phyloP scores from a whole-genome alignment of 2,888 invertebrate genomes.

The Epirrhoe alternata region DNA sequence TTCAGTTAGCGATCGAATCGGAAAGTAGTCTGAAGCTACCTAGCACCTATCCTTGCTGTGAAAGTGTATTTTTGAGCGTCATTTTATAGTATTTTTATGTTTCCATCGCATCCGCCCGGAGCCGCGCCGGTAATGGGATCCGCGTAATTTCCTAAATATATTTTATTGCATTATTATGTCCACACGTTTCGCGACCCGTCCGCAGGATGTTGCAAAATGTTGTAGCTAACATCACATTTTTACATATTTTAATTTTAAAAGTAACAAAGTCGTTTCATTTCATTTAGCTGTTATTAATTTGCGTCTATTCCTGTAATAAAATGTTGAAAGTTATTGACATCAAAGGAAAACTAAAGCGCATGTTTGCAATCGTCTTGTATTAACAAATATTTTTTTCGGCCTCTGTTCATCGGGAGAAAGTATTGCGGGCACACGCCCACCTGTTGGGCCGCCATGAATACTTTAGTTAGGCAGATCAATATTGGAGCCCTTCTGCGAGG shows the following conservation, averaged over 20 bases:
- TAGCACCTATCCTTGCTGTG: constrained; percentile 7
- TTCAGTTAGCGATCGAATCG: neutral
- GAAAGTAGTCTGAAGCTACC: neutral
- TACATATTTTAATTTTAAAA: too few species aligned
- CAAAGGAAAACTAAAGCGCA: constrained; percentile 30
- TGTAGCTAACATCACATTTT: constrained; percentile 28
- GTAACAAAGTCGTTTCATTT: constrained; percentile 26
- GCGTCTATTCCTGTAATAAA: constrained; percentile 39
- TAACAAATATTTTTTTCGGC: constrained; percentile 9
- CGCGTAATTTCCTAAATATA: constrained; percentile 20
- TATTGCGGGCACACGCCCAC: constrained; percentile 16
- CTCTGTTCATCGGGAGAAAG: constrained; percentile 6
- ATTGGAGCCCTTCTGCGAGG: constrained; percentile 14
- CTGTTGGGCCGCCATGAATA: constrained; percentile 24
- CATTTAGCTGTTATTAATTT: constrained; percentile 27
- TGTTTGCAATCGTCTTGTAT: constrained; percentile 24
- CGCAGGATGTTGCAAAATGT: constrained; percentile 37
- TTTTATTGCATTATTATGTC: constrained; percentile 27
- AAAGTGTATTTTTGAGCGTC: constrained; percentile 15
- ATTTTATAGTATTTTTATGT: constrained; percentile 17
- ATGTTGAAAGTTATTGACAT: constrained; percentile 31
- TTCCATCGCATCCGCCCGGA: constrained; percentile 15
- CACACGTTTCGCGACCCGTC: constrained; percentile 29
- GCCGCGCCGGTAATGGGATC: constrained; percentile 22
- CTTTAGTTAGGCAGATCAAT: constrained; percentile 23